Evolutionary conservation across 2,797 vertebrate species (phyloP), one percentile per base, ranked within the genome.

Genomic region (Halcyon badia): DNA sequence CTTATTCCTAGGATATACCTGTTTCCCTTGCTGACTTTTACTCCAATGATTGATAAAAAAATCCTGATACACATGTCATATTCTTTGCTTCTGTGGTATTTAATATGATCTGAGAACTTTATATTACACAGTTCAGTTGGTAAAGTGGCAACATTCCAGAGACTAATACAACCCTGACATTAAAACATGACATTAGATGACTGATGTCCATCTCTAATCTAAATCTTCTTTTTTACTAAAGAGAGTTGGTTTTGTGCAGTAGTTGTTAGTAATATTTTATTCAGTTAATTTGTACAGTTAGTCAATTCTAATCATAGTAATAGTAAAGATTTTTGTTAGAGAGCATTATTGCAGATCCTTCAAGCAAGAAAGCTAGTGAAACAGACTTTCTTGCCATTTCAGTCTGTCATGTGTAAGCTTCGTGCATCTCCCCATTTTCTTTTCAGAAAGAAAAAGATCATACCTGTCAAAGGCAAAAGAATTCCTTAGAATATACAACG

Each of bases 131-230:
- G 30, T 80, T 89, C 61, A 78, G 6, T 84, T 94, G 89, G n/a
- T 92, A 48, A 96, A 88, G 46, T 86, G 72, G 49, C 79, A 81
- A 44, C 26, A 37, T 94, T 89, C 30, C 61, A 91, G 87, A 87
- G 44, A 25, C 26, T 70, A 71, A 89, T 77, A 58, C 26, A 79
- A 75, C 30, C 52, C 72, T 91, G 72, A 48, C 69, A 71, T 95
- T 93, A 66, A 88, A 91, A 70, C 11, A 48, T 81, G 12, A 51
- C 30, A 56, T 70, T 80, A 90, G 60, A 62, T 75, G 71, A 76
- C 61, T 79, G 44, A 79, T 88, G 22, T 83, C 68, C 31, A 52
- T 62, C 61, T 83, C 41, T 79, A 54, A 66, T 66, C 17, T 39
- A 62, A 89, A 79, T 77, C 15, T 72, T 82, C 19, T 68, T 78